Evolutionary conservation across 2,888 invertebrate species (phyloP), one percentile per base, ranked within the genome.

Genomic region (Nephrotoma appendiculata): DNA sequence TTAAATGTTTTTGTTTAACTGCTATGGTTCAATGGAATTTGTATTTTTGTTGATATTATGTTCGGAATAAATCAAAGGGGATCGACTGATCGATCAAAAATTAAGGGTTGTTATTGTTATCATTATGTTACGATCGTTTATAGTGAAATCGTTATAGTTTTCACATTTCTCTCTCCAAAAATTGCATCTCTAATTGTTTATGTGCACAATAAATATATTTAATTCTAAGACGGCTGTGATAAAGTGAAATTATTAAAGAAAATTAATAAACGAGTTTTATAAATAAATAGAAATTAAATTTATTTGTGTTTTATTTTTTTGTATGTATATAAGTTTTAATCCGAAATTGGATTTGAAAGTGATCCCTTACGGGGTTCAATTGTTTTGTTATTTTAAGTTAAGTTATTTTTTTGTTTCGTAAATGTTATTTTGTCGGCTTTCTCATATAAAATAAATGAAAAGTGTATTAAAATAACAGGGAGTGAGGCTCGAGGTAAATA

Each of bases 341-440:
- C 86, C 86, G 31, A 71, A 42, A 42, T 84, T 42, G 83, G 86
- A 86, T 86, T 86, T 86, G 86, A 83, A 86, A 86, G 84, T 86
- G 86, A 86, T 86, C 86, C 86, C 84, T 86, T 45, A 83, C 84
- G 84, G 84, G 84, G 41, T 84, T 84, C 84, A 84, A 84, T 84
- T 71, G 71, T 71, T 71, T 71, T 71, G 71, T 71, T 71, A 71
- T 71, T 43, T 84, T 41, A 84, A 84, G n/a, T 42, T 15, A 84
- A 84, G 12, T 84, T 41, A 84, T 41, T 83, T 41, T 83, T 83
- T 83, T 41, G 41, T 83, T 83, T 83, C 41, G 83, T 83, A 15
- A 57, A 57, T 57, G 52, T 57, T 15, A 57, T 71, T 71, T 71
- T 71, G 71, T 71, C 71, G 71, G 71, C 31, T 84, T 84, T 43